phyloP scores from a whole-genome alignment of 2,113 vertebrate species.

The Tor tambroides region DNA sequence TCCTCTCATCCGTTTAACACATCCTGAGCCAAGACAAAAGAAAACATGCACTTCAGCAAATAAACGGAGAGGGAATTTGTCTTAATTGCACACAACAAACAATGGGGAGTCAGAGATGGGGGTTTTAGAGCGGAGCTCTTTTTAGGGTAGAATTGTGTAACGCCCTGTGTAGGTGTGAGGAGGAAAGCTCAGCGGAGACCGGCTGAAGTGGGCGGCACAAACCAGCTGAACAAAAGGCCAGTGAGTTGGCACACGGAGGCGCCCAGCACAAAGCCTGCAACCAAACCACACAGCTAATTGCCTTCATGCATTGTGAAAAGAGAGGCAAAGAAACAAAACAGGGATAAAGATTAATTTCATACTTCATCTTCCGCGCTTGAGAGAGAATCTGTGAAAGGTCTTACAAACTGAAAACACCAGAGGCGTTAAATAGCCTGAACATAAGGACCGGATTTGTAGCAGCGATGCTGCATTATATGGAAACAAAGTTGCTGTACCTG shows the following conservation, averaged over 20 bases:
- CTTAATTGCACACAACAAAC: slow-evolving; percentile 77
- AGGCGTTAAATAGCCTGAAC: slow-evolving; percentile 22
- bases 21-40: slow-evolving; percentile 17
- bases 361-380: slow-evolving; percentile 72
- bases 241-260: slow-evolving; percentile 75
- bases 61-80: slow-evolving; percentile 72
- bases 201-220: slow-evolving; percentile 37
- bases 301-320: slow-evolving; percentile 73
- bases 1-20: slow-evolving; percentile 58
- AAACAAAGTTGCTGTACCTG: neutral
- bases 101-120: slow-evolving; percentile 76
- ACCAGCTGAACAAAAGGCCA: slow-evolving; percentile 29
- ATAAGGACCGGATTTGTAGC: neutral
- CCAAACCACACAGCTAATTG: slow-evolving; percentile 79
- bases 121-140: slow-evolving; percentile 75
- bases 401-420: slow-evolving; percentile 72
- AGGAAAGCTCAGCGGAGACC: slow-evolving; percentile 57
- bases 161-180: slow-evolving; percentile 77
- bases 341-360: slow-evolving; percentile 78
- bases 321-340: slow-evolving; percentile 72
- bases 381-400: slow-evolving; percentile 71
- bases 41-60: slow-evolving; percentile 60
- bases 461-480: neutral
- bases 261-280: slow-evolving; percentile 68
- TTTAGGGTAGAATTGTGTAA: slow-evolving; percentile 76